Conservation (phyloP, 2,888 invertebrate species). For the Heliconius ethilla region DNA sequence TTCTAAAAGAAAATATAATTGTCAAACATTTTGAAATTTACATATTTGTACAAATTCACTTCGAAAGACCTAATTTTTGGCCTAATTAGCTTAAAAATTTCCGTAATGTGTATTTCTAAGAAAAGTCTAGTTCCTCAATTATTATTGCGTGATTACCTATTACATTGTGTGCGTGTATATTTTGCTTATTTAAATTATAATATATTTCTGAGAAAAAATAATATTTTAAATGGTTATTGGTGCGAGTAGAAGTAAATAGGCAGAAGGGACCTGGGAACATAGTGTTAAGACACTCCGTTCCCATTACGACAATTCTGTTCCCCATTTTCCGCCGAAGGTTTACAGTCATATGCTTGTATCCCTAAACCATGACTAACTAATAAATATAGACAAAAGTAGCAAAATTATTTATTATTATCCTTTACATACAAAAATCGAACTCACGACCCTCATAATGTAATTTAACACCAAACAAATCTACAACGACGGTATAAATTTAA, state of each 20-base stretch:
- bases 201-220: not conserved
- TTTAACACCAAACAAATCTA: not conserved
- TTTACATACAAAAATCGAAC: not conserved
- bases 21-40: not conserved
- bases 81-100: not conserved
- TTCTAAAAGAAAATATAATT: too few species aligned
- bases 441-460: not conserved
- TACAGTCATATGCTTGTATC: too few species aligned
- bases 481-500: conserved; percentile 11
- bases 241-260: not conserved
- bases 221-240: too few species aligned
- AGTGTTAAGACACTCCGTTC: not conserved
- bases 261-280: not conserved
- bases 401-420: too few species aligned
- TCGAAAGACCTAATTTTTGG: not conserved
- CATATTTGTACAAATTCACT: not conserved
- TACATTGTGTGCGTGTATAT: not conserved
- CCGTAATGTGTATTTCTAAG: not conserved
- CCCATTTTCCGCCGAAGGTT: not conserved
- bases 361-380: too few species aligned
- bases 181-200: not conserved
- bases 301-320: not conserved
- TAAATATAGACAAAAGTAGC: too few species aligned
- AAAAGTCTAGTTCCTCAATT: conserved; percentile 6
- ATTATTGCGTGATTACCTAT: conserved; percentile 12